Conservation (phyloP, 2,888 invertebrate species). For the Stenolophus ochropezus region DNA sequence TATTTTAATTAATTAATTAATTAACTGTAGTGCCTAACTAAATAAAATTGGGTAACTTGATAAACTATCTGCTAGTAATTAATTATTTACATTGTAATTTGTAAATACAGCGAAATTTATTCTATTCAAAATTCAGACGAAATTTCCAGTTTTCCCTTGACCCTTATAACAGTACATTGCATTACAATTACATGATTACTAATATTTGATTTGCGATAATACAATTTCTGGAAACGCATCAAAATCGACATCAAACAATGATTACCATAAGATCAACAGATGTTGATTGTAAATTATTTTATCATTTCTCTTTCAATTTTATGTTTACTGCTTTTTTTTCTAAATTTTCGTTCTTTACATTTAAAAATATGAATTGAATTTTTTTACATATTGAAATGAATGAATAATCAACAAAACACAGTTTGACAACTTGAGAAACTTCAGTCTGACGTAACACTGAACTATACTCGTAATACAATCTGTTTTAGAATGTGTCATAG, state of each 20-base stretch:
- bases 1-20: not conserved
- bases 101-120: constrained; percentile 19
- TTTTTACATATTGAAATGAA: too few species aligned
- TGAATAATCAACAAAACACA: too few species aligned
- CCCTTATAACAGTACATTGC: constrained; percentile 3
- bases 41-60: not conserved
- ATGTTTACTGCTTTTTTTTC: too few species aligned
- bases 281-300: too few species aligned
- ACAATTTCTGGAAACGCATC: not conserved
- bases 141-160: constrained; percentile 24
- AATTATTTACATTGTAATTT: not conserved
- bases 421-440: too few species aligned
- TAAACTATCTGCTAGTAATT: not conserved
- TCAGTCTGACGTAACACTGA: too few species aligned
- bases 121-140: not conserved
- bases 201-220: constrained; percentile 22
- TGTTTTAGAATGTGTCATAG: too few species aligned
- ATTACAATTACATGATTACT: not conserved
- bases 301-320: too few species aligned
- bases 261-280: too few species aligned
- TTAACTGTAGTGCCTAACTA: not conserved
- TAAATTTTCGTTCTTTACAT: too few species aligned
- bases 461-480: too few species aligned
- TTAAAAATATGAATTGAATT: too few species aligned
- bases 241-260: not conserved